Percentiles rank a stretch among this genome's conserved stretches.
Evolutionary conservation across 1,140 invertebrate genomes (phyloP).

Genomic region (Bacillus rossius): DNA sequence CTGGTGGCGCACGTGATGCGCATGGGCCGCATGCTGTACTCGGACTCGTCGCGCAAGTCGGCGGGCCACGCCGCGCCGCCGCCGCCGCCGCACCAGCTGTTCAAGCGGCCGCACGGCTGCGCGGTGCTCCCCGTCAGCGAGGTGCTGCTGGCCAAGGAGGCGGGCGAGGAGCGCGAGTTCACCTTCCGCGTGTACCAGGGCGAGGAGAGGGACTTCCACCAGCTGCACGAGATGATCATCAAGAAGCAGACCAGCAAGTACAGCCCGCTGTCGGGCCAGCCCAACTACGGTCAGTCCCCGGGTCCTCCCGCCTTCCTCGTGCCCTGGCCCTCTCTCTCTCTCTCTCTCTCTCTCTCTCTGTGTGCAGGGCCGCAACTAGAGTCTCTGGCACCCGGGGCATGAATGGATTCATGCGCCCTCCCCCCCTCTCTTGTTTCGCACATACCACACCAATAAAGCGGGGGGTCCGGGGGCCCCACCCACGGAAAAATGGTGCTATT

Average conservation of each 20-base stretch:
- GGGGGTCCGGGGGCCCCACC: too few relatives aligned
- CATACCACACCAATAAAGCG: too few relatives aligned
- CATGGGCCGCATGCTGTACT: conserved; percentile 79
- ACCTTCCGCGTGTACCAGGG: conserved; percentile 74
- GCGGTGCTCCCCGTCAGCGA: conserved; percentile 58
- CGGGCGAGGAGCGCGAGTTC: conserved; percentile 58
- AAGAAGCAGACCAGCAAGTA: conserved; percentile 75
- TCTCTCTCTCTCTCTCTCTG: too few relatives aligned
- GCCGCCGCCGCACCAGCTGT: conserved; percentile 48
- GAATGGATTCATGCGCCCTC: too few relatives aligned
- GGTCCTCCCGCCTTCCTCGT: too few relatives aligned
- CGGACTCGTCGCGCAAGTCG: conserved; percentile 67
- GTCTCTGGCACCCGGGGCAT: too few relatives aligned
- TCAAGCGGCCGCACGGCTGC: conserved; percentile 75
- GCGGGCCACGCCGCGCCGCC: conserved; percentile 13
- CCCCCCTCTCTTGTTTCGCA: too few relatives aligned
- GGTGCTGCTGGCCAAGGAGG: conserved; percentile 17
- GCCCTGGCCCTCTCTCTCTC: too few relatives aligned
- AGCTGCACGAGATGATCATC: conserved; percentile 84
- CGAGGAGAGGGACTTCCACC: conserved; percentile 88
- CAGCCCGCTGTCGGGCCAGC: conserved; percentile 66
- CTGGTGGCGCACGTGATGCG: conserved; percentile 84
- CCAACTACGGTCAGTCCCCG: conserved; percentile 61
- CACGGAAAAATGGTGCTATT: too few relatives aligned
- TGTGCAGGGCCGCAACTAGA: too few relatives aligned